phyloP scores from a whole-genome alignment of 2,113 vertebrate species.

The Thunnus maccoyii region DNA sequence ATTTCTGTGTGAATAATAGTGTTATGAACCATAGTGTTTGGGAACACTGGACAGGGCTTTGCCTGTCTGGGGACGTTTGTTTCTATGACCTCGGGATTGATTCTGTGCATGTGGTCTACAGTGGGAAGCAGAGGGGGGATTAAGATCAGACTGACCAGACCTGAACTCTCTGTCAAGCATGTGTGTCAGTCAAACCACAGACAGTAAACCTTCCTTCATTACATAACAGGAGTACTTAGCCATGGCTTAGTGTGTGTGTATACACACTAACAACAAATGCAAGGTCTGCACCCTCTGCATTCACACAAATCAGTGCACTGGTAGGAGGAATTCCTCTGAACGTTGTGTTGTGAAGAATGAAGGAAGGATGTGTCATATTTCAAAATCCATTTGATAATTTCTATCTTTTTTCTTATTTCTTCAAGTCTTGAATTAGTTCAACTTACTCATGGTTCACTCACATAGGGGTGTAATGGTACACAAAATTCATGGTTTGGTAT shows the following conservation, averaged over 20 bases:
- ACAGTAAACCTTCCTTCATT: constrained; percentile 18
- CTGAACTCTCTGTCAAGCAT: constrained; percentile 34
- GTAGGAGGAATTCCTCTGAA: too few species aligned
- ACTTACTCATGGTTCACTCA: too few species aligned
- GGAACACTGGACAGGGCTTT: too few species aligned
- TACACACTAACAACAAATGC: constrained; percentile 6
- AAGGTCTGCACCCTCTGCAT: not conserved
- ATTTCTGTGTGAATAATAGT: too few species aligned
- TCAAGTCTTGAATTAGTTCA: too few species aligned
- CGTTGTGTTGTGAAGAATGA: too few species aligned
- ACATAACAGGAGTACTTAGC: constrained; percentile 42
- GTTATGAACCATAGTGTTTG: too few species aligned
- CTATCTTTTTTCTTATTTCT: too few species aligned
- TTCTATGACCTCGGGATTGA: not conserved
- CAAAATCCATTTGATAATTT: too few species aligned
- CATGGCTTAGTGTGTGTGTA: not conserved
- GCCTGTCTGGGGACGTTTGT: not conserved
- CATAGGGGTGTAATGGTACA: too few species aligned
- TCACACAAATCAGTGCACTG: not conserved
- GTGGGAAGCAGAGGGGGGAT: constrained; percentile 29
- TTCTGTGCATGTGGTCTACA: not conserved
- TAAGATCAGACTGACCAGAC: constrained; percentile 21
- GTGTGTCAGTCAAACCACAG: constrained; percentile 25
- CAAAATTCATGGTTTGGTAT: too few species aligned
- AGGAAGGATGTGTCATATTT: too few species aligned